Base-by-base conservation (phyloP, 2,888 invertebrate species). In the Machimus rusticus region DNA sequence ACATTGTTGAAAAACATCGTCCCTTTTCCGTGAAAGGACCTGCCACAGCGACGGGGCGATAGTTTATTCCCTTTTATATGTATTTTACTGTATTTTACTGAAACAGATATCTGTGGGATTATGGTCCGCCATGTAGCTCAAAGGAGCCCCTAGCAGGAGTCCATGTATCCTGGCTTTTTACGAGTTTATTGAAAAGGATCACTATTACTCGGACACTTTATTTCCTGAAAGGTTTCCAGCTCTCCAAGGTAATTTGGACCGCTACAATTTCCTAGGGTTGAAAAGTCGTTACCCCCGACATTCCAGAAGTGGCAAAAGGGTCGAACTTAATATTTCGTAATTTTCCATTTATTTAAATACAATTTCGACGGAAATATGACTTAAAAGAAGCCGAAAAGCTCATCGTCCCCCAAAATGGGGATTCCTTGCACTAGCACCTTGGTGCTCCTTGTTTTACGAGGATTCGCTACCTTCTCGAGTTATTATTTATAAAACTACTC, bases 71-170 rank as follows among this genome's bases (percentile, higher is more conserved):
- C 87, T 37, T 74, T 87, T 87, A 81, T 28, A 28, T 28, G 28
- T 87, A 82, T n/a, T n/a, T n/a, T n/a, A n/a, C n/a, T 81, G 82
- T 74, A 87, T 76, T 76, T 74, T 51, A 82, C 66, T 88, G 88
- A 89, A 89, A 89, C 86, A 87, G 88, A 89, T 89, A 89, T 89
- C 88, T 88, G 89, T 89, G 89, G 88, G 89, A 89, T 89, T 89
- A 88, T 79, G 82, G 55, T 82, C 66, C n/a, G n/a, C 66, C 46
- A 31, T 28, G 74, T 74, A 74, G 85, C 74, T 39, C 85, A 85
- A 85, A 85, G 85, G 85, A 39, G 19, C 46, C 43, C 85, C 14
- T n/a, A 34, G 85, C 74, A 28, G 8, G 74, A 76, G n/a, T 84
- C 66, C 34, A 23, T 76, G 37, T 46, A 85, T 46, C n/a, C 85